Evolutionary conservation across 2,797 vertebrate genomes (phyloP), one percentile per base, ranked within the genome.

Genomic region (Petrocephalus sullivani): DNA sequence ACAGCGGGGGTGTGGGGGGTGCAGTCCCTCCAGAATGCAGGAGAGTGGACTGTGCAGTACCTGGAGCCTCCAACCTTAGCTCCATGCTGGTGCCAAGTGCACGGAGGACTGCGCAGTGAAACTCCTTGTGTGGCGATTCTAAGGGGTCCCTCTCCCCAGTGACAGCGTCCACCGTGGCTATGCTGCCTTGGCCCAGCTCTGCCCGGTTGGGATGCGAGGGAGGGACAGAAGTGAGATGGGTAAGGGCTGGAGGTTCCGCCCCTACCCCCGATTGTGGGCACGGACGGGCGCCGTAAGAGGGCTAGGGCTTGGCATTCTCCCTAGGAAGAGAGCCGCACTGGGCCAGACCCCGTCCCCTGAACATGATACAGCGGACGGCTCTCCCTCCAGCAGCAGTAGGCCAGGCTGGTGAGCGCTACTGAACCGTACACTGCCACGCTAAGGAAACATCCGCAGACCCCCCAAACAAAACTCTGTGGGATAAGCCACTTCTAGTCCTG

Each of bases 51-150:
- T 92, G 91, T 91, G 86, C 53, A 93, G 92, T 97, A 97, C 96
- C 95, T 97, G 96, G 92, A 92, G 92, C 93, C 92, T 91, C 92
- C 91, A 92, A 90, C 91, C 93, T 90, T 58, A 94, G 91, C 90
- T 96, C 94, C 88, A 91, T 90, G 88, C 88, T 87, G 14, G 93
- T 95, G 94, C 93, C 94, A 89, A 96, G 91, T 49, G 96, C 96
- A 91, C 93, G 95, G 92, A 96, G 92, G 92, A 97, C 95, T 0
- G 96, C 96, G 2, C 92, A 93, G 91, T 96, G 95, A 94, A 97
- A 97, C 92, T 98, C 96, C 94, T 93, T 94, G 21, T 95, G 95
- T 28, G 94, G 95, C 71, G 95, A 96, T 75, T 91, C 93, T 4
- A 86, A 91, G 88, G 91, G 93, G 12, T 90, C 89, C 46, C 90